Evolutionary conservation across 2,888 invertebrate species (phyloP), one percentile per base, ranked within the genome.

Genomic region (Drosophila nr. perissopoda): DNA sequence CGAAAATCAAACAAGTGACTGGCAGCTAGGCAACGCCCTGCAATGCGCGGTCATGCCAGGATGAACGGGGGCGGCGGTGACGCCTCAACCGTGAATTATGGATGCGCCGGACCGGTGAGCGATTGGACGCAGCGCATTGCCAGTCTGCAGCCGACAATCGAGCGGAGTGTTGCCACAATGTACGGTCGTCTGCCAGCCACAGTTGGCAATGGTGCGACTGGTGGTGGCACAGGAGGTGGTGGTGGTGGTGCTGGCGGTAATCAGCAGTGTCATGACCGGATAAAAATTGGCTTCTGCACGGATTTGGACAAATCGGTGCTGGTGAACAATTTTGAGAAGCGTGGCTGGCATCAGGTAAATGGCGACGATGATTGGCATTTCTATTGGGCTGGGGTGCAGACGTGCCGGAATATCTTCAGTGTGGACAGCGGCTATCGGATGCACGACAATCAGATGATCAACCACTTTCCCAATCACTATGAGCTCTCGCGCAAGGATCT

Each of bases 331-430:
- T 98, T 98, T 91, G 97, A 98, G 84, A 97, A 97, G 88, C 94
- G 98, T 66, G 98, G 98, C 25, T 99, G 98, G 98, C 93, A 95
- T 60, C 92, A 92, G 76, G 98, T 97, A 4, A 95, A 96, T 0
- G 96, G 97, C 0, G 98, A 98, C 80, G 98, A 98, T 90, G 98
- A 98, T 87, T 98, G 98, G 98, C 98, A 98, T 92, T 96, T 98
- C 92, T 98, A 98, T 92, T 98, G 98, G 98, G 97, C 98, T 4
- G 97, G 96, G 60, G 98, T 98, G 5, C 96, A 96, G 91, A 98
- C 97, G 25, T 98, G 98, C 83, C 94, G 98, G 66, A 97, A 95
- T 89, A 95, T 98, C 73, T 98, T 98, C 92, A 98, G 98, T 91
- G 96, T 97, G 21, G 98, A 98, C 90, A 97, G 96, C 89, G 98